Percentiles rank a stretch among this genome's conserved stretches.
These are phyloP conservation scores for Carettochelys insculpta DNA, from an alignment of 2,113 vertebrate species.

Conservation along the genomic window DNA sequence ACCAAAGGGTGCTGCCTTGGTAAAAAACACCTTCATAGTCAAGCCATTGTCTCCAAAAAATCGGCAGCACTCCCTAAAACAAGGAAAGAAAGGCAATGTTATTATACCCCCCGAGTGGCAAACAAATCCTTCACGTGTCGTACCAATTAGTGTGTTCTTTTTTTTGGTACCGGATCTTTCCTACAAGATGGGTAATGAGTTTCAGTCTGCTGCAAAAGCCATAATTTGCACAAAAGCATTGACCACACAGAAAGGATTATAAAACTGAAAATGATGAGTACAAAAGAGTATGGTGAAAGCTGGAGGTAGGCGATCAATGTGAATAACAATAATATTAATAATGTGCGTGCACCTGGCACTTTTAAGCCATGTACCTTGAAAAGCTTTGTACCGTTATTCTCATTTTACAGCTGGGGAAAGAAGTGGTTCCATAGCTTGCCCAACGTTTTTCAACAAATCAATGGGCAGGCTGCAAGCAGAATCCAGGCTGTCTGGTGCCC, in stretches of 20 bases:
- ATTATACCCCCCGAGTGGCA: conserved; percentile 36
- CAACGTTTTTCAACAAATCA: neutral
- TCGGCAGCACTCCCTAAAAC: conserved; percentile 91
- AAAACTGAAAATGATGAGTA: neutral
- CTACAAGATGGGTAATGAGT: neutral
- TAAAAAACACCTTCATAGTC: conserved; percentile 95
- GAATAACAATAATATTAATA: neutral
- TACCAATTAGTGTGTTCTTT: neutral
- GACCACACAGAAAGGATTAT: neutral
- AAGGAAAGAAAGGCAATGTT: conserved; percentile 73
- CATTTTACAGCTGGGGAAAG: neutral
- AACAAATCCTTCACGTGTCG: neutral
- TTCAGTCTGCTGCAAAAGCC: conserved; percentile 16
- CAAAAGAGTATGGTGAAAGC: neutral
- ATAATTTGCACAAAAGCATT: neutral
- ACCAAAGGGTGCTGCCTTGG: conserved; percentile 93
- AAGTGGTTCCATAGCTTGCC: neutral
- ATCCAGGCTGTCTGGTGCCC: neutral
- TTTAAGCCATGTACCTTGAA: neutral
- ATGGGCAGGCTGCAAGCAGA: neutral
- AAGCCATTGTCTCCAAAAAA: conserved; percentile 96
- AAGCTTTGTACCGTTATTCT: neutral
- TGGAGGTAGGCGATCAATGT: neutral
- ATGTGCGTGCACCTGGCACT: neutral
- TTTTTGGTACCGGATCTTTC: neutral